Percentiles rank a stretch among this genome's conserved stretches.
Conservation (phyloP, 2,113 vertebrate species). For the Thinocorus orbignyianus region DNA sequence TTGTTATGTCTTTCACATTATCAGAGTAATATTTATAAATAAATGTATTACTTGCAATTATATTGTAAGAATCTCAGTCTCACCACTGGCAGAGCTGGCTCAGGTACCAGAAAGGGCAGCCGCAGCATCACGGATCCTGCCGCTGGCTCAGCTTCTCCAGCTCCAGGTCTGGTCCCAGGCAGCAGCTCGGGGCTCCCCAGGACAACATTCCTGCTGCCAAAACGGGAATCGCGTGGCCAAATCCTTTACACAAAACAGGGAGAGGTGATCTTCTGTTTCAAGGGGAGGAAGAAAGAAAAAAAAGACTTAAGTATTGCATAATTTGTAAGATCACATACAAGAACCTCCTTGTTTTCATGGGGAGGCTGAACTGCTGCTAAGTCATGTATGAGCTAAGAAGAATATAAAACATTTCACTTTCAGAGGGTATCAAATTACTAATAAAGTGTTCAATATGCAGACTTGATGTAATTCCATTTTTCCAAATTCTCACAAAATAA, state of each 20-base stretch:
- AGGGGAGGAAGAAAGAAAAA: background rate
- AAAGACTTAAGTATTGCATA: background rate
- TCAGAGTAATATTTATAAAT: background rate
- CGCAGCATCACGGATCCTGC: background rate
- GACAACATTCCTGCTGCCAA: background rate
- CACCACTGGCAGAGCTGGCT: background rate
- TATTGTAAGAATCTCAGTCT: background rate
- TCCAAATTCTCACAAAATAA: background rate
- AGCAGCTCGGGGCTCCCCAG: fast-evolving
- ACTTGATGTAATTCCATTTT: background rate
- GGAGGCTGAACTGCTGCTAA: background rate
- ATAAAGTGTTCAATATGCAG: background rate
- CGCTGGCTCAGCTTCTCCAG: background rate
- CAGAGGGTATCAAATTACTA: background rate
- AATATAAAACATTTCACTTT: background rate
- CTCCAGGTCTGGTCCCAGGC: fast-evolving
- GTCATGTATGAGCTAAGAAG: background rate
- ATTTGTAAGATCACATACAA: background rate
- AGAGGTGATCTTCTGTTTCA: background rate
- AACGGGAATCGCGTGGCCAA: background rate
- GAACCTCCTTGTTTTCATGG: background rate
- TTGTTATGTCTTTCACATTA: background rate
- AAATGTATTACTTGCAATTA: background rate
- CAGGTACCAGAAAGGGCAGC: fast-evolving
- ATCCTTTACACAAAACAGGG: background rate